Conservation (phyloP, 1,140 invertebrate species). For the Ceratina calcarata region DNA sequence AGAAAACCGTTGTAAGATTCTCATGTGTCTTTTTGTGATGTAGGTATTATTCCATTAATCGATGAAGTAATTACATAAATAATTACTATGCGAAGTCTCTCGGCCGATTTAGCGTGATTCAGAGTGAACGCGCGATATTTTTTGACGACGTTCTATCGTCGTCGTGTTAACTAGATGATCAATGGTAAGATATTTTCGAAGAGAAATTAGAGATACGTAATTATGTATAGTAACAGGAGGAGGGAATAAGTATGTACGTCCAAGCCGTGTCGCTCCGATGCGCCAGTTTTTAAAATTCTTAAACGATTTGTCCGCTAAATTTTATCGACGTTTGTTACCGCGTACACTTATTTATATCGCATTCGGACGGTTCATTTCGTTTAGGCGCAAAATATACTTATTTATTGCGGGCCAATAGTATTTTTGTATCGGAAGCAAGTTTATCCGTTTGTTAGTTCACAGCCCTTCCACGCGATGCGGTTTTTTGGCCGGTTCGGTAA, state of each 20-base stretch:
- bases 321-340: conserved; percentile 10
- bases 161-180: conserved; percentile 3
- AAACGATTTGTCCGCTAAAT: background rate
- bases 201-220: background rate
- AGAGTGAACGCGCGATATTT: conserved; percentile 33
- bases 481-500: too few relatives aligned
- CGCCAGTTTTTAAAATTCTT: conserved; percentile 5
- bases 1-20: conserved; percentile 15
- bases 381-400: background rate
- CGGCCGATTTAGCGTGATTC: background rate
- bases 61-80: conserved; percentile 42
- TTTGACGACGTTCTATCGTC: conserved; percentile 20
- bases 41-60: conserved; percentile 32
- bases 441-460: too few relatives aligned
- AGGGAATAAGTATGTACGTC: conserved; percentile 39
- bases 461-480: too few relatives aligned
- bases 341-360: conserved; percentile 20
- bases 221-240: background rate
- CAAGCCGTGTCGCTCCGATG: conserved; percentile 28
- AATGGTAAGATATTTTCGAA: conserved; percentile 37
- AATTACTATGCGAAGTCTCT: conserved; percentile 2
- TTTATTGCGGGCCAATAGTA: conserved; percentile 20
- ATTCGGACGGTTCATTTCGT: background rate
- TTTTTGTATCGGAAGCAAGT: conserved; percentile 17
- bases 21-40: conserved; percentile 26